phyloP scores from a whole-genome alignment of 2,797 vertebrate genomes.

The Scleropages formosus region DNA sequence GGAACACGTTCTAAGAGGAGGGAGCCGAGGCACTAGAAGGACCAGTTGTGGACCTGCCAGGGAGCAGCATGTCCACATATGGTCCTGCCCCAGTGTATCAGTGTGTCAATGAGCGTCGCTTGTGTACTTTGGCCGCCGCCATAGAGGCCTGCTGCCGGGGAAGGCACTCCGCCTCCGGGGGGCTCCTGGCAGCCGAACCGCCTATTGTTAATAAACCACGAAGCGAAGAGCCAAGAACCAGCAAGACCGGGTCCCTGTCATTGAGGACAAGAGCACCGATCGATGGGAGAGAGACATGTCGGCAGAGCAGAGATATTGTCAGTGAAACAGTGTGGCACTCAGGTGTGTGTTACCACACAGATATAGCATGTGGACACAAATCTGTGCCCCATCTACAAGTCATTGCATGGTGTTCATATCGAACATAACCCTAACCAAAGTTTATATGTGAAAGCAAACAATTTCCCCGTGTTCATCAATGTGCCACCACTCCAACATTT shows the following conservation, averaged over 20 bases:
- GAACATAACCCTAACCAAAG: too few relatives aligned
- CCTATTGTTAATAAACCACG: conserved; percentile 13
- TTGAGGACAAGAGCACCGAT: neutral
- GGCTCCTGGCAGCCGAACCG: neutral
- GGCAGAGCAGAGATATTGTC: neutral
- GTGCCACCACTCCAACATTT: too few relatives aligned
- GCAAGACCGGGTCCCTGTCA: neutral
- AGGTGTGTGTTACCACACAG: too few relatives aligned
- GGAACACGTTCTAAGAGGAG: neutral
- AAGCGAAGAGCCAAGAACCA: neutral
- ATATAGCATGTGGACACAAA: too few relatives aligned
- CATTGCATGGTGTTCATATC: too few relatives aligned
- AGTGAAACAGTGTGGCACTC: neutral
- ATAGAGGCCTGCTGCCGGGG: neutral
- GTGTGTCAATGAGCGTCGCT: conserved; percentile 19
- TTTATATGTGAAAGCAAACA: too few relatives aligned
- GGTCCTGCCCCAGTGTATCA: conserved; percentile 16
- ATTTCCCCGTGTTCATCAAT: too few relatives aligned
- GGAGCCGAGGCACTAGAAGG: too few relatives aligned
- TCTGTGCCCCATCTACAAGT: too few relatives aligned
- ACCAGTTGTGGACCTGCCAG: too few relatives aligned
- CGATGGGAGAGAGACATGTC: neutral
- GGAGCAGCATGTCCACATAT: neutral
- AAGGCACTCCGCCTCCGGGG: neutral
- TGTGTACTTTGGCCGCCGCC: conserved; percentile 27